These are phyloP conservation scores for Crossaster papposus DNA, from an alignment of 53 echinoderm and acorn worm genomes.

Conservation along the genomic window DNA sequence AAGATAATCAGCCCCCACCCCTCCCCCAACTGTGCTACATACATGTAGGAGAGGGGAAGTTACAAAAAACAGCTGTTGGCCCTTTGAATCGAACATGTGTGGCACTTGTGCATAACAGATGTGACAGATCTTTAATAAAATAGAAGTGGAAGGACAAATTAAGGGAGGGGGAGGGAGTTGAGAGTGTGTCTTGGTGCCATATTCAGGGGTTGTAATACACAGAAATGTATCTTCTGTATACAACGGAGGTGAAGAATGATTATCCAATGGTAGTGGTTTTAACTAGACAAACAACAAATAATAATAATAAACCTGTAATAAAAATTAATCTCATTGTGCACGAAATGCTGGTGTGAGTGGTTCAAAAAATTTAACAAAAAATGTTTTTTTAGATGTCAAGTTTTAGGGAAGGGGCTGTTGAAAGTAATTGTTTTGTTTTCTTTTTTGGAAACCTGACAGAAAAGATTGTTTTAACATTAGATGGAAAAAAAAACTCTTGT, in stretches of 20 bases:
- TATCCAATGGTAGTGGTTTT: conserved; percentile 7
- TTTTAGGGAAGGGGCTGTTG: neutral
- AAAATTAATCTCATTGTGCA: conserved; percentile 11
- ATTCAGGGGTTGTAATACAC: neutral
- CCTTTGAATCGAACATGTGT: no score
- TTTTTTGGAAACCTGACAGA: conserved; percentile 15
- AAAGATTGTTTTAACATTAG: neutral
- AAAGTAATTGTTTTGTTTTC: neutral
- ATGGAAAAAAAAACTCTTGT: neutral
- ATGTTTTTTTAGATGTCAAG: neutral
- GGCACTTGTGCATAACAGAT: neutral
- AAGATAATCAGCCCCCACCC: no score
- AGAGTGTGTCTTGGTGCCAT: conserved; percentile 15
- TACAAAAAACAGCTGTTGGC: neutral
- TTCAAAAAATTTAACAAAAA: neutral
- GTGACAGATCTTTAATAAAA: neutral
- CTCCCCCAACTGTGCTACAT: neutral
- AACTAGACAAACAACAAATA: neutral
- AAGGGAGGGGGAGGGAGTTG: conserved; percentile 1
- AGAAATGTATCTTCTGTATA: neutral
- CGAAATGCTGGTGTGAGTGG: conserved; percentile 28
- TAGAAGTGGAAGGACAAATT: no score
- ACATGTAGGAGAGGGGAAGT: no score
- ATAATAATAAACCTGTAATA: conserved; percentile 21
- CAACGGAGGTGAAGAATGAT: conserved; percentile 5